phyloP scores from a whole-genome alignment of 1,140 invertebrate species.

The Aphidius ervi region DNA sequence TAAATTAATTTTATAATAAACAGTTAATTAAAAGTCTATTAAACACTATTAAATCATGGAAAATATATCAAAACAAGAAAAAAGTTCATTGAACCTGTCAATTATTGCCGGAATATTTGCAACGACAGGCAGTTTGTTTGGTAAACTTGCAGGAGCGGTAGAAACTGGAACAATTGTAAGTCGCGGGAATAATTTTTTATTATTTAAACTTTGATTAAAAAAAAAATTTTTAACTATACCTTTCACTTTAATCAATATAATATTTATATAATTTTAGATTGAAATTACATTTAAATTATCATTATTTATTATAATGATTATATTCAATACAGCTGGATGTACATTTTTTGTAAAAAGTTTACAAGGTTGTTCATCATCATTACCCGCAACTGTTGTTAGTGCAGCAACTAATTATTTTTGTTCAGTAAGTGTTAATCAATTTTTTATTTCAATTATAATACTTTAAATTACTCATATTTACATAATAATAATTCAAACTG shows the following conservation, averaged over 20 bases:
- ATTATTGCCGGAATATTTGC: conserved; percentile 40
- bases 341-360: conserved; percentile 60
- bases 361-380: conserved; percentile 55
- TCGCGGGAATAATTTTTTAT: conserved; percentile 14
- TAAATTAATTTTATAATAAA: too few relatives aligned
- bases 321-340: conserved; percentile 58
- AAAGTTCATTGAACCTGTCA: conserved; percentile 25
- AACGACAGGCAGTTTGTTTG: conserved; percentile 41
- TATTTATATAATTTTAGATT: conserved; percentile 27
- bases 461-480: too few relatives aligned
- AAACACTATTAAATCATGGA: too few relatives aligned
- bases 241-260: neutral
- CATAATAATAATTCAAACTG: too few relatives aligned
- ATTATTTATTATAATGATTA: conserved; percentile 55
- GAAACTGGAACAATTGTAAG: conserved; percentile 33
- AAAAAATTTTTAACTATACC: neutral
- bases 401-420: conserved; percentile 61
- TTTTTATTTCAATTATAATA: neutral
- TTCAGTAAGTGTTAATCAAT: conserved; percentile 53
- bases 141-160: conserved; percentile 41
- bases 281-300: conserved; percentile 37
- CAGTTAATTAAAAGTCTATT: too few relatives aligned
- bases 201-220: neutral
- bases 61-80: neutral
- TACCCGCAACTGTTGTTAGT: conserved; percentile 58